Base-by-base conservation (phyloP, 2,888 invertebrate genomes). In the Euproctis similis region DNA sequence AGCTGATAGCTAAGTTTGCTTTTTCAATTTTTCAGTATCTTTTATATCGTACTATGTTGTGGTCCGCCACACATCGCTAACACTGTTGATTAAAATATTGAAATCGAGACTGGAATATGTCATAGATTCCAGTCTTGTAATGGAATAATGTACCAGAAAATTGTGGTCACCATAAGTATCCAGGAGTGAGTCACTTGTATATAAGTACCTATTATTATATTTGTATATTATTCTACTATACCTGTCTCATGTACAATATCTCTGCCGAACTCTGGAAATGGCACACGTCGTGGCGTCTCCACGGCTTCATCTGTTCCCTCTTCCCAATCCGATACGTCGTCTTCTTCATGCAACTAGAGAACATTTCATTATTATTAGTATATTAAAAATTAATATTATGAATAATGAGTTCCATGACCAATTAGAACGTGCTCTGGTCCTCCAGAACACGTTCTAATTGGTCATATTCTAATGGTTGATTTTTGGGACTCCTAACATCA, bases 261-360 rank as follows among this genome's bases (percentile, higher is more conserved):
- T 39, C 88, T 87, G 24, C 90, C 91, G 30, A 87, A 87, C 60
- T 91, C 91, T 0, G 91, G 90, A 71, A 91, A 90, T 13, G 89
- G 89, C 22, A 89, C 89, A 12, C 88, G 78, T 10, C 72, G 58
- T 8, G 76, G 75, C 39, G 73, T 34, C 39, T 73, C 80, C 34
- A 69, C 36, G 19, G 69, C 68, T 36, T 74, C 82, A 19, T 76
- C 81, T 2, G 67, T 70, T 1, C 73, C 77, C 42, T 78, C 85
- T 42, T 75, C 80, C 80, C 82, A 82, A 36, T 82, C 82, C 12
- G 81, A 80, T 20, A 72, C 71, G 30, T 80, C 78, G 31, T 78
- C 81, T 49, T 73, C 77, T 59, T 74, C 78, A 16, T 60, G 71
- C 29, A 69, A 66, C 82, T 82, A 60, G 4, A 64, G 44, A 30